Evolutionary conservation across 2,113 vertebrate species (phyloP), one percentile per base, ranked within the genome.

Genomic region (Upupa epops): DNA sequence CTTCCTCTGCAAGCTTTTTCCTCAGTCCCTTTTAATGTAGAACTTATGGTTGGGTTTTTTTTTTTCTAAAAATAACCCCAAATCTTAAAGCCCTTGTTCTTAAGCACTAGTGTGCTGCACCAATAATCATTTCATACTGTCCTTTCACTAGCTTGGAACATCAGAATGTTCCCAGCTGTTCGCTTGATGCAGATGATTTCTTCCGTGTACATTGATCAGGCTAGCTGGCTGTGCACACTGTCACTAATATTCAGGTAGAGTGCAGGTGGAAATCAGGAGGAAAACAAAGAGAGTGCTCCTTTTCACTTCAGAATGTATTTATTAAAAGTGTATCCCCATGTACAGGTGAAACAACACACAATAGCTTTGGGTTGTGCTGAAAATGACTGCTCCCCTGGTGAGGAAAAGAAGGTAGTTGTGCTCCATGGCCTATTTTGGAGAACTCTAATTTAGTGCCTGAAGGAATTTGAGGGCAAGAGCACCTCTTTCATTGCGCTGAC

Each of bases 371-470:
- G 81, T 86, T 88, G 45, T 36, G 24, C 37, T 75, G 84, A 85
- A 80, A 89, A 89, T 80, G 3, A 51, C 36, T 88, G 55, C 46
- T 96, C 68, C 85, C 48, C 34, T 73, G 68, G 34, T 91, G 77
- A 56, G 34, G 11, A 77, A 46, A 77, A 76, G 70, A 72, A 0
- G 0, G 55, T 92, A 87, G 54, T 79, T 82, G 36, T 37, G 51
- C 89, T 87, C 82, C 68, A 8, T 94, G 85, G 42, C 85, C 82
- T 95, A 32, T 94, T 95, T 94, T 85, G 71, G 65, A 80, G 89
- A 73, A 64, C 64, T 85, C 64, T 74, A 45, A 73, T 92, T 85
- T 87, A 77, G 60, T 77, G 82, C 82, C 88, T 94, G 56, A 91
- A 94, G 68, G 79, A 91, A 37, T 87, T 55, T 80, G 77, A 94